Base-by-base conservation (phyloP, 2,888 invertebrate genomes). In the Camptogramma bilineatum region DNA sequence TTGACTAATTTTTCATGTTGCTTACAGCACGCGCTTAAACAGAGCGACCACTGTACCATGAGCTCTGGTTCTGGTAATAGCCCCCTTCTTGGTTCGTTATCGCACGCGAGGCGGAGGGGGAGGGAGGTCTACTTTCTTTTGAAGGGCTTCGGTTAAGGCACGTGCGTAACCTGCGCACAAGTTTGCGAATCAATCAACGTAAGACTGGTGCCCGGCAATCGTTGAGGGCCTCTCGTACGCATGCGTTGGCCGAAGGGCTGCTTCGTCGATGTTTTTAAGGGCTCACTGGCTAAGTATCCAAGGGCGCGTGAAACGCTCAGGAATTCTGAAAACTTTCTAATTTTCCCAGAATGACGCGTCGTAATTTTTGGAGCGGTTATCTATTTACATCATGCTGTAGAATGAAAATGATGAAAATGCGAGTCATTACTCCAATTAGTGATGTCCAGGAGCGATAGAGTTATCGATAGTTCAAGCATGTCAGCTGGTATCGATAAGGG, bases 101-200 rank as follows among this genome's bases (percentile, higher is more conserved):
- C 34, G n/a, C 18, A 34, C 1, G 34, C 2, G 13, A 52, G 28
- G 19, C 24, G 16, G 13, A 1, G 55, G 46, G 55, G 47, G 54
- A 53, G 56, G 70, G 39, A 67, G 77, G 72, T 77, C 83, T 79
- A 71, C 66, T 66, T 73, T 73, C 73, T 73, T 78, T 85, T 84
- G 83, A 69, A 75, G 80, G 76, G 72, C 80, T 76, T 79, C 80
- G 79, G 85, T 85, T 83, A 83, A 82, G 84, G 83, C 84, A 66
- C 68, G 65, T 67, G 72, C 66, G 52, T 47, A 64, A 88, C 90
- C 91, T 90, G 89, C 86, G 90, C 89, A 82, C 86, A 89, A 90
- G 85, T 90, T 87, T 81, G 84, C 86, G 90, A 91, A 91, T 91
- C 91, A 91, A 91, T 91, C 91, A 91, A 87, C 89, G 84, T 81